Percentiles rank a stretch among this genome's conserved stretches.
Evolutionary conservation across 2,888 invertebrate genomes (phyloP).

Genomic region (Neoascia interrupta): DNA sequence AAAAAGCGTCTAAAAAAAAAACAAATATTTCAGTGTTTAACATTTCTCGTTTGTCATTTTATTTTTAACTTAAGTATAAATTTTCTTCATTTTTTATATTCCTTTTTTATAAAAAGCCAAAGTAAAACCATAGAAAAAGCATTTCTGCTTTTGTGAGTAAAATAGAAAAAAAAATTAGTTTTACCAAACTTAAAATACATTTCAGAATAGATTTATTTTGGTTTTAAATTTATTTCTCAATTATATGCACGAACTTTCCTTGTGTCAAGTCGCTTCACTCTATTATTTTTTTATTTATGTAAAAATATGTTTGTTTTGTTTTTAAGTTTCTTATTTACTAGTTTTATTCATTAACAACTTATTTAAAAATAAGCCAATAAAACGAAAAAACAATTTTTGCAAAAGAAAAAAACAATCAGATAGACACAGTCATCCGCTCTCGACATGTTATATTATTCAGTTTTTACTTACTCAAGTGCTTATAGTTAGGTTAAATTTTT

Average conservation of each 20-base stretch:
- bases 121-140: conserved; percentile 28
- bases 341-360: conserved; percentile 35
- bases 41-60: conserved; percentile 45
- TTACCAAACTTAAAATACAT: conserved; percentile 9
- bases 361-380: conserved; percentile 31
- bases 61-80: conserved; percentile 29
- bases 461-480: conserved; percentile 5
- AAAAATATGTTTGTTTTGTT: conserved; percentile 42
- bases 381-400: conserved; percentile 28
- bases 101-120: conserved; percentile 48
- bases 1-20: conserved; percentile 5
- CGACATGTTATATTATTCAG: conserved; percentile 37
- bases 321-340: conserved; percentile 29
- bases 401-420: conserved; percentile 40
- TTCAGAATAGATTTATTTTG: not conserved
- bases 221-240: conserved; percentile 5
- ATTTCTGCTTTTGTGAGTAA: conserved; percentile 5
- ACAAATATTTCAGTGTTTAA: conserved; percentile 35
- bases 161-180: not conserved
- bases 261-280: not conserved
- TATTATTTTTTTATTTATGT: conserved; percentile 37
- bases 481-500: not conserved
- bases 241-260: conserved; percentile 25
- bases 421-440: conserved; percentile 47
- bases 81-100: conserved; percentile 15